Evolutionary conservation across 2,797 vertebrate species (phyloP).

Genomic region (Manis crassicaudata): DNA sequence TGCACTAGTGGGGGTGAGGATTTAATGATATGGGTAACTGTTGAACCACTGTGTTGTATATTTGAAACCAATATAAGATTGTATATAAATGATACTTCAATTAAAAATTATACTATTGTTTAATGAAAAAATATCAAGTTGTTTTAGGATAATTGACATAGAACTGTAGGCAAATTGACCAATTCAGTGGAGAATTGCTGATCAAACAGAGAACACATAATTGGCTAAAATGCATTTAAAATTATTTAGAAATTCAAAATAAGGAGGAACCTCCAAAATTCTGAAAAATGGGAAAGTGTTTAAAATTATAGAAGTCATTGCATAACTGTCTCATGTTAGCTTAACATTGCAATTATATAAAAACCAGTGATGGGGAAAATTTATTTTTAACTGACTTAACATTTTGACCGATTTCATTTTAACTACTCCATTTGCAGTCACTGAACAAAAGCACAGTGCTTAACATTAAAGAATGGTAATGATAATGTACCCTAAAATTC

Average conservation of each 20-base stretch:
- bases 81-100: no score
- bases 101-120: background rate
- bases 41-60: no score
- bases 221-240: background rate
- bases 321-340: background rate
- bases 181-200: background rate
- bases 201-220: background rate
- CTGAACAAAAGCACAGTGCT: constrained; percentile 17
- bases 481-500: constrained; percentile 13
- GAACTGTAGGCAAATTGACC: background rate
- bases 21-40: no score
- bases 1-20: no score
- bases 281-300: constrained; percentile 1
- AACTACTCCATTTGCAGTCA: constrained; percentile 37
- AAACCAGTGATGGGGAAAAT: constrained; percentile 49
- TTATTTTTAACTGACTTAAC: constrained; percentile 49
- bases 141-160: background rate
- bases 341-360: constrained; percentile 52
- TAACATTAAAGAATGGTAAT: constrained; percentile 32
- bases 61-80: no score
- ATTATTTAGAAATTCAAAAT: constrained; percentile 28
- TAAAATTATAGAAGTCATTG: constrained; percentile 30
- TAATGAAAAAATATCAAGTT: background rate
- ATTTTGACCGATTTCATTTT: constrained; percentile 60
- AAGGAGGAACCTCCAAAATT: background rate